Evolutionary conservation across 2,113 vertebrate genomes (phyloP).

Genomic region (Struthio camelus): DNA sequence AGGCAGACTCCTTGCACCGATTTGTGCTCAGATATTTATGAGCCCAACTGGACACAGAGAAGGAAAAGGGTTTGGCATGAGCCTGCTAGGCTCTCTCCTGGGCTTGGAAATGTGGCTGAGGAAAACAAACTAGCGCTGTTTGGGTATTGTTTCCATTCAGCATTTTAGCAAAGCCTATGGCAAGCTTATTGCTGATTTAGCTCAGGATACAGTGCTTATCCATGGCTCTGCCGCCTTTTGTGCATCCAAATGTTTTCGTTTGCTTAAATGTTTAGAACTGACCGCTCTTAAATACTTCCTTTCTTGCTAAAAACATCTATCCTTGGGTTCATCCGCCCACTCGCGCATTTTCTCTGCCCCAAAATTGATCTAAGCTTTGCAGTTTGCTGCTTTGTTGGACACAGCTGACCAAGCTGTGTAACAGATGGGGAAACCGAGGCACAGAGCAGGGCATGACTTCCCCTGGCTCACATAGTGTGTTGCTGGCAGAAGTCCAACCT

Average conservation of each 20-base stretch:
- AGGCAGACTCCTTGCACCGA: not conserved
- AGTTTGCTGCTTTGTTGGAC: not conserved
- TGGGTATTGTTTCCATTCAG: not conserved
- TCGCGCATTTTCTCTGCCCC: not conserved
- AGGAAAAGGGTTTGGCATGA: not conserved
- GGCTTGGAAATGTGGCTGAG: not conserved
- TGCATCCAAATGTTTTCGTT: not conserved
- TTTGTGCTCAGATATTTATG: not conserved
- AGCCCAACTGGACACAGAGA: not conserved
- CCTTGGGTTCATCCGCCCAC: rapidly evolving
- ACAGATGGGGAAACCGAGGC: not conserved
- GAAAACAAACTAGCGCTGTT: not conserved
- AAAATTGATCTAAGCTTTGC: not conserved
- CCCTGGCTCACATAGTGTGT: not conserved
- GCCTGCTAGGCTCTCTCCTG: not conserved
- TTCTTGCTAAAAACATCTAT: rapidly evolving
- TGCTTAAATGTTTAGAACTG: rapidly evolving
- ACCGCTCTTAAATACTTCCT: not conserved
- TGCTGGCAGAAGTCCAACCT: not conserved
- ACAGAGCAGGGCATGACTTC: rapidly evolving
- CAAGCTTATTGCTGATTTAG: not conserved
- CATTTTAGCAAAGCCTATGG: rapidly evolving
- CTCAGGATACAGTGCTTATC: not conserved
- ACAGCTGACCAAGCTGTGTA: not conserved
- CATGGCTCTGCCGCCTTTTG: not conserved